Base-by-base conservation (phyloP, 2,888 invertebrate species). In the Ditylenchus weischeri region DNA sequence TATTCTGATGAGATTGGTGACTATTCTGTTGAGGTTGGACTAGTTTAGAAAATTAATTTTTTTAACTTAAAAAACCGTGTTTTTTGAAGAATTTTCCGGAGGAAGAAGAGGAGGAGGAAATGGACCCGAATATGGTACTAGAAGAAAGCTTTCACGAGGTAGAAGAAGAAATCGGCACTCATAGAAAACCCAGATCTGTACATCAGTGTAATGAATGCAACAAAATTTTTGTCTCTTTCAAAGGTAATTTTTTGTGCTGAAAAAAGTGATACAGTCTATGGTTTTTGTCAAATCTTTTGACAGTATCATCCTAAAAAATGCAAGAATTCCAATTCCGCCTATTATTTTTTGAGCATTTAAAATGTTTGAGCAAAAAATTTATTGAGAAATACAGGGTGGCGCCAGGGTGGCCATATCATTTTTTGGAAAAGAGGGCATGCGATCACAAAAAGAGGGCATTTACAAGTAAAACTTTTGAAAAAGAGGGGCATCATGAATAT, bases 171-270 rank as follows among this genome's bases (percentile, higher is more conserved):
- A 43, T 36, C 15, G 23, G 19, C 13, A 35, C 15, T 29, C 38
- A 59, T 35, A 10, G 59, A 15, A 59, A 59, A 35, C 59, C 59
- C 0, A 60, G 77, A 50, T 77, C 79, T 11, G 79, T 81, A 13
- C 83, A 83, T 65, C 83, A 83, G 64, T 83, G 83, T 64, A 76
- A 76, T 57, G 74, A 77, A 10, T 83, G 83, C 69, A 78, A 81
- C 68, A 83, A 83, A 65, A 79, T 83, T 13, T 83, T 83, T 70
- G 81, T 83, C 21, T 81, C 82, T 0, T 78, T 77, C 66, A 83
- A 83, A 78, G 82, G 82, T 81, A 21, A 47, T 58, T 65, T 47
- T 49, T 61, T 61, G 23, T 36, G 19, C 11, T 47, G 10, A n/a
- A 35, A 49, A 21, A 35, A n/a, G 18, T 21, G 18, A n/a, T n/a